Evolutionary conservation across 2,797 vertebrate genomes (phyloP).

Genomic region (Picus viridis): DNA sequence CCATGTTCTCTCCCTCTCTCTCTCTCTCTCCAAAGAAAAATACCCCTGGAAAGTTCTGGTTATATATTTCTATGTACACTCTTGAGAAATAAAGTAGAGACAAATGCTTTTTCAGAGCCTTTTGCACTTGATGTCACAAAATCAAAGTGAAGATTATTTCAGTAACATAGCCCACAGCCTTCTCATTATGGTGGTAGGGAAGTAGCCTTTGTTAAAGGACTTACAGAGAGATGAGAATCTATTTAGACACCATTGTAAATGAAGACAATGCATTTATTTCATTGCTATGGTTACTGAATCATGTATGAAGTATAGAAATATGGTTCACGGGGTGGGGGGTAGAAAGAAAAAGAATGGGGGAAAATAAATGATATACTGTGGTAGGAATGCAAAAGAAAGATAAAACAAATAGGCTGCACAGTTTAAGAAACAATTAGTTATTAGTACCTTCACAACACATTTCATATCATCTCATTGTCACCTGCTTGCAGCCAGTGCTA

Average conservation of each 20-base stretch:
- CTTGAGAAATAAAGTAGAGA: constrained; percentile 13
- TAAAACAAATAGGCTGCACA: constrained; percentile 15
- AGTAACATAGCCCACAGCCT: background rate
- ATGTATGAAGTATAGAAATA: constrained; percentile 45
- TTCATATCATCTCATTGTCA: background rate
- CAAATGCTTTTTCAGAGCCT: constrained; percentile 27
- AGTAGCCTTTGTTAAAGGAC: constrained; percentile 26
- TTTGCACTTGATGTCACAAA: constrained; percentile 1
- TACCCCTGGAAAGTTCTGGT: background rate
- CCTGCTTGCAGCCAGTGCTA: background rate
- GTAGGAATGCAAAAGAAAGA: constrained; percentile 4
- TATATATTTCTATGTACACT: background rate
- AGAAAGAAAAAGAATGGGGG: background rate
- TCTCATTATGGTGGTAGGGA: constrained; percentile 20
- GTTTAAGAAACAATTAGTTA: constrained; percentile 63
- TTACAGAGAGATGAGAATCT: constrained; percentile 32
- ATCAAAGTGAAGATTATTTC: constrained; percentile 51
- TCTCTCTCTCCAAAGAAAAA: background rate
- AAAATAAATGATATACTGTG: constrained; percentile 2
- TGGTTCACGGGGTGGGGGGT: background rate
- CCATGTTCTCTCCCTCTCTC: background rate
- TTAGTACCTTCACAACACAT: constrained; percentile 7
- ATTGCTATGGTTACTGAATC: constrained; percentile 70
- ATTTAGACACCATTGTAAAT: constrained; percentile 64
- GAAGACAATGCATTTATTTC: constrained; percentile 66